Conservation (phyloP, 2,888 invertebrate species). For the Tricholauxania praeusta region DNA sequence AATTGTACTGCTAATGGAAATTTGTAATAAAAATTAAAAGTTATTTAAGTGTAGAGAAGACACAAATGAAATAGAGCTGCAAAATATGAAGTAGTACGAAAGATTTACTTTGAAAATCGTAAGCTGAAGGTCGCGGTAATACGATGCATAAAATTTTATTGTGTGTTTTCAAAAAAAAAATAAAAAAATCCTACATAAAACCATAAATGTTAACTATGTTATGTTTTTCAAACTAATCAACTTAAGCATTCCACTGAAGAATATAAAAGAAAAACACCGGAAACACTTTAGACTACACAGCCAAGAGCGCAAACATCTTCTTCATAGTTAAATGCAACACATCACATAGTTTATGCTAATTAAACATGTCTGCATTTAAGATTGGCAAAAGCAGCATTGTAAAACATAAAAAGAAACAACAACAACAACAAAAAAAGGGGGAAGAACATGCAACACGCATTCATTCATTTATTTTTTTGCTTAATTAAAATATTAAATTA, state of each 20-base stretch:
- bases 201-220: too few relatives aligned
- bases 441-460: constrained; percentile 27
- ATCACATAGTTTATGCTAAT: neutral
- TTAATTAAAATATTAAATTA: constrained; percentile 49
- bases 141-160: too few relatives aligned
- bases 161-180: too few relatives aligned
- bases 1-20: constrained; percentile 43
- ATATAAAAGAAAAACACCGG: constrained; percentile 15
- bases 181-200: too few relatives aligned
- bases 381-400: too few relatives aligned
- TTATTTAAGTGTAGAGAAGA: neutral
- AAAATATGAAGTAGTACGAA: too few relatives aligned
- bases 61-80: too few relatives aligned
- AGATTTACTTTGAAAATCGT: too few relatives aligned
- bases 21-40: constrained; percentile 40
- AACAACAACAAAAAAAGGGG: too few relatives aligned
- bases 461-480: constrained; percentile 40
- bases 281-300: constrained; percentile 14
- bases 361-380: neutral
- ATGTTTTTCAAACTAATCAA: neutral
- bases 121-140: too few relatives aligned
- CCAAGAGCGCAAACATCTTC: neutral
- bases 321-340: too few relatives aligned
- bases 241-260: neutral
- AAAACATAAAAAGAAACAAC: too few relatives aligned